These are phyloP conservation scores for Phasia obesa DNA, from an alignment of 2,888 invertebrate species.

Conservation along the genomic window DNA sequence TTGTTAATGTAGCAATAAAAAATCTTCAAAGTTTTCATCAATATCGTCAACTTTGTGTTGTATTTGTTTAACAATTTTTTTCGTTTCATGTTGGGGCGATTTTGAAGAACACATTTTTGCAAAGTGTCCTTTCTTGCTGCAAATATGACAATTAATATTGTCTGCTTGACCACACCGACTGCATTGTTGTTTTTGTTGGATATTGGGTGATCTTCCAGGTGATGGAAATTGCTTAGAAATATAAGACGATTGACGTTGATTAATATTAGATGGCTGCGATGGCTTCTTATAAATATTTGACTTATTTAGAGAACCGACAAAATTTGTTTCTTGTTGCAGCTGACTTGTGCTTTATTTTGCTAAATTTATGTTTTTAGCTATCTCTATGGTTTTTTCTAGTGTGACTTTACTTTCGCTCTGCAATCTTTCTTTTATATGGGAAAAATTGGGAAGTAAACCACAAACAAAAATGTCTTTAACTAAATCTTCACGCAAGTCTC, in stretches of 20 bases:
- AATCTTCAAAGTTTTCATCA: not conserved
- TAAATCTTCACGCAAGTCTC: not conserved
- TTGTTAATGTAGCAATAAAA: not conserved
- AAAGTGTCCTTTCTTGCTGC: not conserved
- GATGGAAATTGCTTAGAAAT: not conserved
- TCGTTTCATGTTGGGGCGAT: not conserved
- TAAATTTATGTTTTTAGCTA: slow-evolving; percentile 18
- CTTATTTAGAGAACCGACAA: slow-evolving; percentile 12
- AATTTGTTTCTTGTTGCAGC: no score
- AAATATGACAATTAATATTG: not conserved
- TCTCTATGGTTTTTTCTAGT: slow-evolving; percentile 9
- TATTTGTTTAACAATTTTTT: not conserved
- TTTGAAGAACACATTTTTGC: not conserved
- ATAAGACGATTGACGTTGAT: not conserved
- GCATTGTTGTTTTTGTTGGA: slow-evolving; percentile 1
- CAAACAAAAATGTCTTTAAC: slow-evolving; percentile 23
- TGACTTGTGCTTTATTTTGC: slow-evolving; percentile 26
- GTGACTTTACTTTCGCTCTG: slow-evolving; percentile 17
- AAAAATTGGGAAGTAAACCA: not conserved
- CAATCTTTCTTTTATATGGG: slow-evolving; percentile 15
- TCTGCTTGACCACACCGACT: not conserved
- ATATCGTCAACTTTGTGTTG: not conserved
- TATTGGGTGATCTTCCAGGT: slow-evolving; percentile 4
- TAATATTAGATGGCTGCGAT: not conserved
- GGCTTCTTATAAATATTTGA: no score